Percentiles rank a stretch among this genome's conserved stretches.
Evolutionary conservation across 1,140 invertebrate genomes (phyloP).

Genomic region (Sminthurinus signatus): DNA sequence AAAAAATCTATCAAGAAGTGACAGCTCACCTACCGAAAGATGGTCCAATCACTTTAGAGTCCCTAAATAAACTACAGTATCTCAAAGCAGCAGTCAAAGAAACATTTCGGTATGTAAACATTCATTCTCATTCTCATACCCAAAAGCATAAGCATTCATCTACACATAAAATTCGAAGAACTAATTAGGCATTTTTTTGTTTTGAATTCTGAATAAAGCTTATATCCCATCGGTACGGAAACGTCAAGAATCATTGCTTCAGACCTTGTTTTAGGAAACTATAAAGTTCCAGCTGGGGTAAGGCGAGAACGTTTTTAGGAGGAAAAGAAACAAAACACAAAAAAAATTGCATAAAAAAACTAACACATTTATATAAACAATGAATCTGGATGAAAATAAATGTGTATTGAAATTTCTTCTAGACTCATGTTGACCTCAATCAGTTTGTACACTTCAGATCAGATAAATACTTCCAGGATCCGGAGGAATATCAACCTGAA

Average conservation of each 20-base stretch:
- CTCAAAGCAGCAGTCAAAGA: constrained; percentile 57
- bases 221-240: constrained; percentile 53
- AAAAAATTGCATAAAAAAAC: constrained; percentile 38
- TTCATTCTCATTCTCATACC: too few species aligned
- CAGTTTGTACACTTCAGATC: constrained; percentile 48
- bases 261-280: constrained; percentile 50
- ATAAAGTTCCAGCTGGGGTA: constrained; percentile 53
- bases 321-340: too few species aligned
- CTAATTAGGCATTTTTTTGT: too few species aligned
- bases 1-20: constrained; percentile 50
- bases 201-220: too few species aligned
- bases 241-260: constrained; percentile 50
- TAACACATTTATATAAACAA: constrained; percentile 7
- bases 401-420: constrained; percentile 33
- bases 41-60: constrained; percentile 44
- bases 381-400: not conserved
- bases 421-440: constrained; percentile 54
- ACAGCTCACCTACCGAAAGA: constrained; percentile 36
- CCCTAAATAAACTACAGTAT: constrained; percentile 48
- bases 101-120: constrained; percentile 50
- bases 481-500: constrained; percentile 50
- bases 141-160: too few species aligned
- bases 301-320: too few species aligned
- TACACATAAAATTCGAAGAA: too few species aligned
- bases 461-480: constrained; percentile 48